Conservation (phyloP, 92 coral and sea anemone genomes). For the Plumapathes pennacea region DNA sequence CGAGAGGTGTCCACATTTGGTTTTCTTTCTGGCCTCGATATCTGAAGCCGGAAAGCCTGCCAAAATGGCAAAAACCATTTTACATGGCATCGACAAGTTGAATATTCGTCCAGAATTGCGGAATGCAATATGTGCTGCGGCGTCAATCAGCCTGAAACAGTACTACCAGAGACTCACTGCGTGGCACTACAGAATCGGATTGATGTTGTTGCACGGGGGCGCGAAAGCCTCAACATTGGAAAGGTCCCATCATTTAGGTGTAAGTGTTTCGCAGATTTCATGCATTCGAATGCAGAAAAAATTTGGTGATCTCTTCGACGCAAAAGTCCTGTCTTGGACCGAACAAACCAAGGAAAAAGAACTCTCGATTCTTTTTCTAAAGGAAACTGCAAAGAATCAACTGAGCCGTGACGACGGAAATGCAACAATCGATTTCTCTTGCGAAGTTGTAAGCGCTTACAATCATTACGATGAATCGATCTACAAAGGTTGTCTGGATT, state of each 20-base stretch:
- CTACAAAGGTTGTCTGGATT: too few relatives aligned
- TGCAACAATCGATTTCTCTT: too few relatives aligned
- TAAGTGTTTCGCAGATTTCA: constrained; percentile 23
- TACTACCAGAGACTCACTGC: constrained; percentile 23
- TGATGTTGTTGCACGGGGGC: constrained; percentile 25
- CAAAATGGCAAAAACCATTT: neutral
- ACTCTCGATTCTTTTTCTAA: constrained; percentile 5
- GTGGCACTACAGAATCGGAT: constrained; percentile 14
- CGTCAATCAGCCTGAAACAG: constrained; percentile 11
- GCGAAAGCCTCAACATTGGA: constrained; percentile 25
- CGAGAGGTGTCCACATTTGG: constrained; percentile 10
- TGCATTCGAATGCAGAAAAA: constrained; percentile 39
- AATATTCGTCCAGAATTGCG: constrained; percentile 9
- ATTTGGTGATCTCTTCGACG: constrained; percentile 5
- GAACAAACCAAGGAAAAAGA: constrained; percentile 18
- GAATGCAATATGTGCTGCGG: constrained; percentile 22
- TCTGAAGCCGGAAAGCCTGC: constrained; percentile 15
- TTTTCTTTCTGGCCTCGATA: constrained; percentile 1
- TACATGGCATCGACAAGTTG: neutral
- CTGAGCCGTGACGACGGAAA: too few relatives aligned
- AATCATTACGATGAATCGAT: neutral
- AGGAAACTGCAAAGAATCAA: constrained; percentile 5
- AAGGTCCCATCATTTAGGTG: constrained; percentile 20
- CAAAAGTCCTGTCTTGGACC: constrained; percentile 4
- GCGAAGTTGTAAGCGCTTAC: neutral